Conservation (phyloP, 2,888 invertebrate species). For the Anticlea derivata region DNA sequence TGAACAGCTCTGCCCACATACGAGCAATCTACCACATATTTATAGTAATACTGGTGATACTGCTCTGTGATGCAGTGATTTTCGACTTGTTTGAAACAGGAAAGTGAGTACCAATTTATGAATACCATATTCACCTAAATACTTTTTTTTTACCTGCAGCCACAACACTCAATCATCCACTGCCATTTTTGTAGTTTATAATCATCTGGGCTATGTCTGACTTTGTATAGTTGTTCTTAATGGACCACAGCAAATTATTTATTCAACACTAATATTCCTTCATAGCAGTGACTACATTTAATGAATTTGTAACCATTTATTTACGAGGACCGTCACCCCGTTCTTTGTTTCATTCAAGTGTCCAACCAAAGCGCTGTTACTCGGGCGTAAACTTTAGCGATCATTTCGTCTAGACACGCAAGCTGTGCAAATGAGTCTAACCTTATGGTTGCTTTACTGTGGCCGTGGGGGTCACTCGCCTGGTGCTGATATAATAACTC, state of each 20-base stretch:
- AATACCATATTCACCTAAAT: too few species aligned
- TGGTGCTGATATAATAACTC: neutral
- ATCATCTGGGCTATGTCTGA: too few species aligned
- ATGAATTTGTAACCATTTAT: neutral
- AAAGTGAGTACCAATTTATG: constrained; percentile 82
- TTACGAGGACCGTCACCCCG: constrained; percentile 9
- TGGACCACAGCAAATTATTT: too few species aligned
- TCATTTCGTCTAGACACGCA: constrained; percentile 33
- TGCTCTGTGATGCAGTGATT: constrained; percentile 88
- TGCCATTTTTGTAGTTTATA: too few species aligned
- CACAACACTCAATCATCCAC: too few species aligned
- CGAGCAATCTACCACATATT: constrained; percentile 94
- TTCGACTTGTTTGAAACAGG: constrained; percentile 90
- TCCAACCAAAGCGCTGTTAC: constrained; percentile 17
- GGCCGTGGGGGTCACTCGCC: too few species aligned
- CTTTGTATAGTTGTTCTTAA: too few species aligned
- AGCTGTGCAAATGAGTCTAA: constrained; percentile 29
- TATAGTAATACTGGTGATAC: constrained; percentile 88
- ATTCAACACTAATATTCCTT: too few species aligned
- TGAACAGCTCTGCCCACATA: constrained; percentile 89
- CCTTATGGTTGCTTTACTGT: neutral
- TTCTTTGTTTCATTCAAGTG: constrained; percentile 23
- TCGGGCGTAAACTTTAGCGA: constrained; percentile 24
- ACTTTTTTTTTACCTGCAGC: too few species aligned
- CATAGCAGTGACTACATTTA: too few species aligned